Evolutionary conservation across 2,113 vertebrate species (phyloP).

Genomic region (Fulica atra): DNA sequence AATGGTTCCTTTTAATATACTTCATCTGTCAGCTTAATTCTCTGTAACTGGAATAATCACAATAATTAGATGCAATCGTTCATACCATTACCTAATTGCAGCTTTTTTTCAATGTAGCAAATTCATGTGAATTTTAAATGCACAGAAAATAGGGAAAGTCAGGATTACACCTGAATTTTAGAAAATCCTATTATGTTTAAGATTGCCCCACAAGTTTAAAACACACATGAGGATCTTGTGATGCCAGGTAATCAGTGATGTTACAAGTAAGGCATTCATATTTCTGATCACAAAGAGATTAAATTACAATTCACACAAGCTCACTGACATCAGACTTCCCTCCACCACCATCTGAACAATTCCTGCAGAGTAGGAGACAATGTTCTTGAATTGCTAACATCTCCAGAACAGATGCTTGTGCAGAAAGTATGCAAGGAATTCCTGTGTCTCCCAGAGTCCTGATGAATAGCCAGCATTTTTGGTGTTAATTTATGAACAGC

Average conservation of each 20-base stretch:
- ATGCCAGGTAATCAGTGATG: background rate
- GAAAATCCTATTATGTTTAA: background rate
- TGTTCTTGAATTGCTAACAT: background rate
- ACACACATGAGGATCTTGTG: background rate
- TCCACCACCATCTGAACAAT: background rate
- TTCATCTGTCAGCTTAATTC: conserved; percentile 40
- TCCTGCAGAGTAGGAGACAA: background rate
- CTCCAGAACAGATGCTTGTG: background rate
- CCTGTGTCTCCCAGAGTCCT: background rate
- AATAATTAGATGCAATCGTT: conserved; percentile 44
- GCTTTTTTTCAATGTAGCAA: background rate
- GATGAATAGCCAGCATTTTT: background rate
- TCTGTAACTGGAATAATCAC: conserved; percentile 16
- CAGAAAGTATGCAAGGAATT: conserved; percentile 4
- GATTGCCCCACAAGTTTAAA: background rate
- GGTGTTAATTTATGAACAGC: background rate
- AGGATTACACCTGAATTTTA: background rate
- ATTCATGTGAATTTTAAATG: background rate
- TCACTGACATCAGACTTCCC: background rate
- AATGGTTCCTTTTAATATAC: background rate
- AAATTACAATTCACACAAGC: background rate
- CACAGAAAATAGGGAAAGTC: background rate
- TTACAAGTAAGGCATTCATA: background rate
- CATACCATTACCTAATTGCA: conserved; percentile 12
- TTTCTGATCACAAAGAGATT: background rate